Percentiles rank a stretch among this genome's conserved stretches.
Evolutionary conservation across 2,113 vertebrate genomes (phyloP).

Genomic region (Gulo gulo): DNA sequence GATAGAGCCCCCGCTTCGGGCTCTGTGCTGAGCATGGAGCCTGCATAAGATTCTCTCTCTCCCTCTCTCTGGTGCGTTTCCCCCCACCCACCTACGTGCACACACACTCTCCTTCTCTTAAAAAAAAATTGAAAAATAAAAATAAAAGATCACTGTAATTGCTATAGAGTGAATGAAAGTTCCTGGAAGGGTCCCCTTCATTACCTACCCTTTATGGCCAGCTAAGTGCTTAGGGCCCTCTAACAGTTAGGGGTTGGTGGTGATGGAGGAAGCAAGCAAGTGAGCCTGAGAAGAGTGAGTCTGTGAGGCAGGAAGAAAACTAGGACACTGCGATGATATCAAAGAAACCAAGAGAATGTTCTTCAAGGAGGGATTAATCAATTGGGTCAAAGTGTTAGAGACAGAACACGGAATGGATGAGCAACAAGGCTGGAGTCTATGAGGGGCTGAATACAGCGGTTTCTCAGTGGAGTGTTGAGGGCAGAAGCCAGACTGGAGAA

Average conservation of each 20-base stretch:
- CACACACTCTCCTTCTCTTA: too few species aligned
- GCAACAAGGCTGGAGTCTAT: neutral
- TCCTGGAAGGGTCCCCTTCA: neutral
- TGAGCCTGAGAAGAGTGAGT: neutral
- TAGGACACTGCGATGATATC: neutral
- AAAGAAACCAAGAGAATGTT: neutral
- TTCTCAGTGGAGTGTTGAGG: neutral
- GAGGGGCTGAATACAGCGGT: neutral
- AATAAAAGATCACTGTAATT: neutral
- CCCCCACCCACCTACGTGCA: too few species aligned
- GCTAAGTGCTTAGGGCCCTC: neutral
- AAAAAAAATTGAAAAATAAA: too few species aligned
- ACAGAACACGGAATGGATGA: neutral
- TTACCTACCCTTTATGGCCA: too few species aligned
- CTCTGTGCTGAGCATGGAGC: neutral
- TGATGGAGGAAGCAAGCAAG: neutral
- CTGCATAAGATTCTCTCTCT: neutral
- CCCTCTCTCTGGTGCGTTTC: too few species aligned
- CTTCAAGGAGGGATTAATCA: neutral
- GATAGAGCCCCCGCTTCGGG: neutral
- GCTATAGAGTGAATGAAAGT: neutral
- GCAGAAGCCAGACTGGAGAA: neutral
- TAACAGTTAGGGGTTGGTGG: neutral
- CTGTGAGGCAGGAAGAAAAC: neutral
- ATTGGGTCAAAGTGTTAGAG: neutral